Evolutionary conservation across 92 coral and sea anemone genomes (phyloP), one percentile per base, ranked within the genome.

Genomic region (Palythoa grandis): DNA sequence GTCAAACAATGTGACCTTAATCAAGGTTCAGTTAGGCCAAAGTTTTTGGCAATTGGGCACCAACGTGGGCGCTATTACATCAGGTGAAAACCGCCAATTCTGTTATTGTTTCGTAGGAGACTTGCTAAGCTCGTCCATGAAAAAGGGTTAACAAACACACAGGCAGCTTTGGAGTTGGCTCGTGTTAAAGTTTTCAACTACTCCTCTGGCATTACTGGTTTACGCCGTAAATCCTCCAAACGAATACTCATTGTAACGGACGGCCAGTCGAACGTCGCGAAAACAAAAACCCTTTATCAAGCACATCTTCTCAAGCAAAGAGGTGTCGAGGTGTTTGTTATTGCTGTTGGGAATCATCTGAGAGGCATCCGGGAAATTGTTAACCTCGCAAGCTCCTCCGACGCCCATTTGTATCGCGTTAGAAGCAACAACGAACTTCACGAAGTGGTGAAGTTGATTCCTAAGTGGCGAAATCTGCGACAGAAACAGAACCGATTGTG

Each of bases 181-280:
- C 90, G 90, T 11, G 82, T 56, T 16, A 71, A 58, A 0, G 78
- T 93, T 4, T 89, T 93, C 65, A 78, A 73, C 47, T 77, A 73
- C 53, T 50, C 79, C 24, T 38, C 60, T n/a, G 71, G 87, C 9
- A 87, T 93, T 3, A 5, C 50, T 43, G 88, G 92, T 48, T 83
- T 78, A 14, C 92, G 95, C 22, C 57, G 74, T 20, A 65, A 76
- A 9, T 85, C 93, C 22, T 79, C 58, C 58, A 93, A 88, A 84
- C 85, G 96, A 70, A 86, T 88, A 14, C 91, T 95, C 9, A 88
- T 95, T n/a, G 78, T 95, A 76, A 93, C 98, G 1, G 98, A 95
- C 85, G 98, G 96, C 1, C 87, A 88, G 35, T 95, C 98, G 20
- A 95, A 93, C 84, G 85, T 89, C 58, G 14, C 91, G 19, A 35